Percentiles rank a stretch among this genome's conserved stretches.
Evolutionary conservation across 1,140 invertebrate genomes (phyloP).

Genomic region (Megalonaias nervosa): DNA sequence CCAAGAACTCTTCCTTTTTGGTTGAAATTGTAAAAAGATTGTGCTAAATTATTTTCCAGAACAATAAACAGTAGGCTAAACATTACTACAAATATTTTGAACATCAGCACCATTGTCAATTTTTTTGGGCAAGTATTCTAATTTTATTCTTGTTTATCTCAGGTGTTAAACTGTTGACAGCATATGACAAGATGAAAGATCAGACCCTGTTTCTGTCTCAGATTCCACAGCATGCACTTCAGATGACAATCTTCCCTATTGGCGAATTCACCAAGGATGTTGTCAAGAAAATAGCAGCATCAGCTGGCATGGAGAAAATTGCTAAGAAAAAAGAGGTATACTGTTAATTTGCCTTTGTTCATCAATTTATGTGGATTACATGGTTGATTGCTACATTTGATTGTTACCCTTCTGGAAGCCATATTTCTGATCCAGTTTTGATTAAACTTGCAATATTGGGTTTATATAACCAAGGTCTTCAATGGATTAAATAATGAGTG

Average conservation of each 20-base stretch:
- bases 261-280: slow-evolving; percentile 82
- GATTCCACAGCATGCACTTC: slow-evolving; percentile 83
- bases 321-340: slow-evolving; percentile 85
- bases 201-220: slow-evolving; percentile 97
- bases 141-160: slow-evolving; percentile 49
- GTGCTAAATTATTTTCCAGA: background rate
- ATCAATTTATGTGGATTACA: background rate
- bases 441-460: background rate
- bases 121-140: background rate
- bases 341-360: background rate
- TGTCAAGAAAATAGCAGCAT: slow-evolving; percentile 85
- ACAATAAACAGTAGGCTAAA: background rate
- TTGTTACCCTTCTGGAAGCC: no score
- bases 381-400: background rate
- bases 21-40: background rate
- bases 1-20: no score
- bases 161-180: slow-evolving; percentile 81
- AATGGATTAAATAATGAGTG: no score
- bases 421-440: no score
- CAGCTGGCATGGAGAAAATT: slow-evolving; percentile 81
- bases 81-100: background rate
- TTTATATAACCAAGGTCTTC: no score
- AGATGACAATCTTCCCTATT: slow-evolving; percentile 92
- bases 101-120: background rate
- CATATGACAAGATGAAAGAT: slow-evolving; percentile 87